These are phyloP conservation scores for Polylopha cassiicola DNA, from an alignment of 2,888 invertebrate species.

Conservation along the genomic window DNA sequence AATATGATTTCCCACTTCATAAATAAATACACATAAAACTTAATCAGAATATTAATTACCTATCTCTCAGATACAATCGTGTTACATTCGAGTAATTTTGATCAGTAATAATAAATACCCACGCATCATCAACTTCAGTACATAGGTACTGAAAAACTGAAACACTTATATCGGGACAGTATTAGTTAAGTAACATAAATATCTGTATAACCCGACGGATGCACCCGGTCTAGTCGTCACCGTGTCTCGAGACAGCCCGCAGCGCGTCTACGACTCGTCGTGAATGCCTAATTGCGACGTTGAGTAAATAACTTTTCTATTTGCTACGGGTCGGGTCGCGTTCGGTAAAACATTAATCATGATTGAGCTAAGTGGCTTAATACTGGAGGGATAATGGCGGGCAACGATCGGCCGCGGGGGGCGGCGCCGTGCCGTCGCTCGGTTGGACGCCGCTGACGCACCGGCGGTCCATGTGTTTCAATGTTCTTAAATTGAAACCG, in stretches of 20 bases:
- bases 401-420: slow-evolving; percentile 73
- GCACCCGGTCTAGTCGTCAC: slow-evolving; percentile 57
- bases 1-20: no score
- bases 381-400: slow-evolving; percentile 73
- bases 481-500: no score
- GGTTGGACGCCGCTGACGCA: slow-evolving; percentile 56
- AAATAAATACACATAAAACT: no score
- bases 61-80: no score
- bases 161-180: not conserved
- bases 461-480: slow-evolving; percentile 19
- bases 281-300: slow-evolving; percentile 75
- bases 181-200: slow-evolving; percentile 36
- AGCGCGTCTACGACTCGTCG: slow-evolving; percentile 60
- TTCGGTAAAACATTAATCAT: slow-evolving; percentile 77
- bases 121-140: no score
- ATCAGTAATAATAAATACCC: no score
- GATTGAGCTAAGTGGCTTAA: slow-evolving; percentile 79
- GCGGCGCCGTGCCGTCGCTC: slow-evolving; percentile 65
- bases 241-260: slow-evolving; percentile 62
- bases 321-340: slow-evolving; percentile 66
- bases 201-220: slow-evolving; percentile 35
- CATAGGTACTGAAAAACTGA: no score
- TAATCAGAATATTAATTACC: no score
- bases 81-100: no score
- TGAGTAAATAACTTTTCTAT: slow-evolving; percentile 76